A percentile compares a stretch with the other conserved stretches of the same genome.
Evolutionary conservation across 2,113 vertebrate species (phyloP).

Genomic region (Hippolais icterina): DNA sequence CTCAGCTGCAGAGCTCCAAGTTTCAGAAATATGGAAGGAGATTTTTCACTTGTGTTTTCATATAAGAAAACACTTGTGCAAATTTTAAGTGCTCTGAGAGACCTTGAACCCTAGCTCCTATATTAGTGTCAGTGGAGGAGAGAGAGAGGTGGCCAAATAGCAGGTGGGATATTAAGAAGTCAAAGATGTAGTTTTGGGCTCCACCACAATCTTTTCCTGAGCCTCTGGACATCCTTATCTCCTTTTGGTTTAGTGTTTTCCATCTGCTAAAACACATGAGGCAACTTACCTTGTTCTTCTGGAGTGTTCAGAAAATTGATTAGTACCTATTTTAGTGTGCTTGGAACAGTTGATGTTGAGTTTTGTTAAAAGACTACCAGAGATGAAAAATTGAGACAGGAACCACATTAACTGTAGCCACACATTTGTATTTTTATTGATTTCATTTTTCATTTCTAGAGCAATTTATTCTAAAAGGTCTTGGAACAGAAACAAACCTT

Average conservation of each 20-base stretch:
- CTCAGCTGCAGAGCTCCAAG: background rate
- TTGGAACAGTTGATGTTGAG: background rate
- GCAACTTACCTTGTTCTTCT: background rate
- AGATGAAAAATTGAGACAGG: background rate
- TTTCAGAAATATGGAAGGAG: background rate
- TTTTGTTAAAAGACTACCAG: background rate
- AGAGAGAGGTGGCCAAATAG: background rate
- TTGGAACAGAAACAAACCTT: background rate
- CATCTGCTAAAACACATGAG: background rate
- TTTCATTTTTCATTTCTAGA: background rate
- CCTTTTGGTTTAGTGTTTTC: background rate
- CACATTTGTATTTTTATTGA: background rate
- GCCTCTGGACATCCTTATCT: background rate
- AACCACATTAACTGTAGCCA: background rate
- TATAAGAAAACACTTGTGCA: background rate
- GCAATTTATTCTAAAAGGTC: background rate
- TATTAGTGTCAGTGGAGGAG: background rate
- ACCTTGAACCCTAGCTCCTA: background rate
- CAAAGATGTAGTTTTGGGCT: background rate
- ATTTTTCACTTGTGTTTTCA: background rate
- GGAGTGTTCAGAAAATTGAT: background rate
- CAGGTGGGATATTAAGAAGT: background rate
- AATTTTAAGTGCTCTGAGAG: background rate
- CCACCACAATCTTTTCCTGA: background rate
- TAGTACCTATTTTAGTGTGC: background rate